Evolutionary conservation across 1,140 invertebrate genomes (phyloP), one percentile per base, ranked within the genome.

Genomic region (Lerema accius): DNA sequence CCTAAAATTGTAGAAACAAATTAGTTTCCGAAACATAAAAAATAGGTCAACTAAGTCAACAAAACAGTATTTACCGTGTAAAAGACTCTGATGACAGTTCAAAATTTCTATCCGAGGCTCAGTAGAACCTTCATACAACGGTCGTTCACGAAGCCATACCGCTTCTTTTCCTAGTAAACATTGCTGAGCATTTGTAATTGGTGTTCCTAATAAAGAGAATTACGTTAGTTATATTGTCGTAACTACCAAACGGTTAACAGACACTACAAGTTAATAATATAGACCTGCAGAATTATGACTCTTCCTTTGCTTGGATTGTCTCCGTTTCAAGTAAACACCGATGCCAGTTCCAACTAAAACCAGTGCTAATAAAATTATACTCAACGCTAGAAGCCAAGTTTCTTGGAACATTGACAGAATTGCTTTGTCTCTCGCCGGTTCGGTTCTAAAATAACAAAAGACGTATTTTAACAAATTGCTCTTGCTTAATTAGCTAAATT

Each of bases 361-460:
- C 63, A 90, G 73, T 28, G 78, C 73, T 76, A 90, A 79, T 73
- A 90, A 76, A 67, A 73, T 79, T 58, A 87, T 71, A 74, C 82
- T 80, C 56, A 90, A 68, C 51, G 80, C 81, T 71, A 90, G 62
- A 19, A 90, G 72, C 88, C 86, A 90, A 68, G 88, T 89, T 84
- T 90, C 88, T 78, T 89, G 88, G 72, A 90, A 90, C 72, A 90
- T 82, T 67, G 86, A 80, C 66, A 86, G 74, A 75, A 88, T 86
- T 56, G 84, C 84, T 70, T 90, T 90, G 65, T 89, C 86, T 65
- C 80, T 86, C 10, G 88, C 81, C 59, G 86, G 88, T 73, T 90
- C 88, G 60, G 86, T 90, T 72, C 88, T 90, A 70, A 72, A 90
- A 60, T 60, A 49, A 60, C 48, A 49, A 60, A 60, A 60, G 45